A percentile compares a stretch with the other conserved stretches of the same genome.
phyloP scores from a whole-genome alignment of 2,888 invertebrate species.

The Acronicta aceris region DNA sequence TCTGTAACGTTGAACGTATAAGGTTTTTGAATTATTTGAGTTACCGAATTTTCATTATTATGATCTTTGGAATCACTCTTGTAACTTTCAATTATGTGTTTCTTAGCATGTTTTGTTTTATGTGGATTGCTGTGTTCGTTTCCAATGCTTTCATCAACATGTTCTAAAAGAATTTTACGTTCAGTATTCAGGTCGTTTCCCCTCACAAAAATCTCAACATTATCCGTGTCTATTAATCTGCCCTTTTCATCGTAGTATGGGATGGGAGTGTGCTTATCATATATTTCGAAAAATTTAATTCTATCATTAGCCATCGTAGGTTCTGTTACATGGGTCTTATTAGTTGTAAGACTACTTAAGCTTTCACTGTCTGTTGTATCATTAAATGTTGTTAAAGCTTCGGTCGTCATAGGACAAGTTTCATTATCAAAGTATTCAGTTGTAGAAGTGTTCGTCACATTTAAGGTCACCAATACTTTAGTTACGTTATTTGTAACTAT shows the following conservation, averaged over 20 bases:
- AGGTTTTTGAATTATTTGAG: slow-evolving; percentile 7
- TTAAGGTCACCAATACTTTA: background rate
- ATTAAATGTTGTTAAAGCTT: slow-evolving; percentile 1
- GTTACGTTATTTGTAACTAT: slow-evolving; percentile 5
- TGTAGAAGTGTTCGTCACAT: slow-evolving; percentile 5
- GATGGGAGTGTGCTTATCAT: slow-evolving; percentile 71
- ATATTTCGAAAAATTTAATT: slow-evolving; percentile 82
- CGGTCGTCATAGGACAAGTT: slow-evolving; percentile 45
- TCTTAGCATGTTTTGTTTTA: slow-evolving; percentile 65
- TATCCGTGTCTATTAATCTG: slow-evolving; percentile 34
- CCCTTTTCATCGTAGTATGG: slow-evolving; percentile 31
- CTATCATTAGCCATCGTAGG: slow-evolving; percentile 67
- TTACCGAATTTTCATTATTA: slow-evolving; percentile 5
- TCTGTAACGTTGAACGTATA: slow-evolving; percentile 11
- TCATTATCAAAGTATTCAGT: slow-evolving; percentile 17
- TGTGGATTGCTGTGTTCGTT: slow-evolving; percentile 53
- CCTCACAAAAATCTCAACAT: slow-evolving; percentile 38
- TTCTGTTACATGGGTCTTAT: slow-evolving; percentile 3
- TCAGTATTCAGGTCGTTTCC: slow-evolving; percentile 37
- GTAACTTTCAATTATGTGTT: slow-evolving; percentile 59
- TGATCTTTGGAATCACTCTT: slow-evolving; percentile 8
- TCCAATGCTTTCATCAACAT: slow-evolving; percentile 58
- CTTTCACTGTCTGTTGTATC: slow-evolving; percentile 7
- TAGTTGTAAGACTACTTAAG: background rate
- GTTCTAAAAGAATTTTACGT: slow-evolving; percentile 59